Evolutionary conservation across 2,888 invertebrate genomes (phyloP).

Genomic region (Amphimallon solstitiale): DNA sequence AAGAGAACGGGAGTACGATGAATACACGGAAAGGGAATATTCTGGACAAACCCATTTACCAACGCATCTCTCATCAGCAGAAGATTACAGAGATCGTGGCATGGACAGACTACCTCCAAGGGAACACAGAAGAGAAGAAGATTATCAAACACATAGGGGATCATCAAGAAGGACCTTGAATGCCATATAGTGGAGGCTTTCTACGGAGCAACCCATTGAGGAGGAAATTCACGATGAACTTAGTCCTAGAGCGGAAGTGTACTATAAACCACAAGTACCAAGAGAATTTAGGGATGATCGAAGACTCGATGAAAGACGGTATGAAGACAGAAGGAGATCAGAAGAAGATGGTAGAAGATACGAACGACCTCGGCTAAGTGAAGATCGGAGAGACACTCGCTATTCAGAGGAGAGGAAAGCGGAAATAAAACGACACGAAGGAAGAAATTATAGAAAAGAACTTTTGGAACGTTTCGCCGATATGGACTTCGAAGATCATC

Average conservation of each 20-base stretch:
- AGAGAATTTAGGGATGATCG: constrained; percentile 58
- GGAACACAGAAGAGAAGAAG: constrained; percentile 60
- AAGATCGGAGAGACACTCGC: constrained; percentile 49
- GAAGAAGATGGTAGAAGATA: constrained; percentile 42
- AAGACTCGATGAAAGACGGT: constrained; percentile 33
- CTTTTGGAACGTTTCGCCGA: constrained; percentile 61
- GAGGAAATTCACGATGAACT: constrained; percentile 62
- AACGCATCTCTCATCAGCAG: constrained; percentile 58
- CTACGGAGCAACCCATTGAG: constrained; percentile 65
- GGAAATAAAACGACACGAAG: constrained; percentile 53
- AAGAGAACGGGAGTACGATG: constrained; percentile 67
- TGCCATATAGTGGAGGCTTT: constrained; percentile 75
- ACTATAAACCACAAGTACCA: constrained; percentile 61
- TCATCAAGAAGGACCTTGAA: constrained; percentile 77
- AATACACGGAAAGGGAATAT: constrained; percentile 62
- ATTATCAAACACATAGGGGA: constrained; percentile 66
- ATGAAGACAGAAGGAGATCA: constrained; percentile 33
- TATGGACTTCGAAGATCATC: constrained; percentile 61
- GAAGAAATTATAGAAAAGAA: constrained; percentile 61
- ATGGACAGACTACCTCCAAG: constrained; percentile 53
- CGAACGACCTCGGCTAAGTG: constrained; percentile 41
- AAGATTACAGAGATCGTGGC: constrained; percentile 57
- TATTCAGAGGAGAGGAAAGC: constrained; percentile 37
- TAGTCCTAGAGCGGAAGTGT: constrained; percentile 54
- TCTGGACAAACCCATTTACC: constrained; percentile 51